Base-by-base conservation (phyloP, 2,113 vertebrate species). In the Struthidea cinerea region DNA sequence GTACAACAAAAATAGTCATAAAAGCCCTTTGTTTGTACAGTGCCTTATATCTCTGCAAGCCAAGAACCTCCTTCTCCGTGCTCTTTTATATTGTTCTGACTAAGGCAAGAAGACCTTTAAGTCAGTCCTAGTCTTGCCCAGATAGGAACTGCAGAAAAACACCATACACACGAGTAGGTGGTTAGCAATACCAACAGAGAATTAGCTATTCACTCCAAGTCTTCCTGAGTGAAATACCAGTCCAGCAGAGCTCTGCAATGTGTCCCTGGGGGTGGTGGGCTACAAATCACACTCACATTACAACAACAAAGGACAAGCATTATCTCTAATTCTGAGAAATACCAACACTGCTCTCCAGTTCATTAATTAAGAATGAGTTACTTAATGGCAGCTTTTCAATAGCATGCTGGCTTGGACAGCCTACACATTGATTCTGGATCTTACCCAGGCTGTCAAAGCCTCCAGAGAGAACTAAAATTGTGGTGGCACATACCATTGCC, bases 41-140 rank as follows among this genome's bases (percentile, higher is more conserved):
- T 2, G 1, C 77, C 81, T 79, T 30, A 2, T 11, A 81, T 30
- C 61, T 82, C 5, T 20, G 33, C 81, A 91, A 76, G 87, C 87
- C 80, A 95, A 89, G 57, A 93, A 83, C 46, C 78, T 68, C 81
- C 82, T 82, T 78, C 47, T 87, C 59, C 55, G 32, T 3, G 1
- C 50, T 91, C 76, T 71, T 82, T 60, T 68, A 87, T 24, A 37
- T 24, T 37, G n/a, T 23, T 92, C 80, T 94, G 93, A 93, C 84
- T 95, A 80, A 93, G 41, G 30, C 60, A 87, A 87, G 52, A 52
- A 7, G 35, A 96, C 77, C 87, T 96, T 95, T 89, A 95, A 93
- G 80, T 87, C 64, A 63, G 52, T 37, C 30, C 57, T n/a, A 86
- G 71, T 28, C 89, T 90, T 86, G 89, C 76, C 63, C 83, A 88